A percentile compares a stretch with the other conserved stretches of the same genome.
These are phyloP conservation scores for Oopsacas minuta DNA, from an alignment of 37 sponge, comb jelly and placozoan species.

Conservation along the genomic window DNA sequence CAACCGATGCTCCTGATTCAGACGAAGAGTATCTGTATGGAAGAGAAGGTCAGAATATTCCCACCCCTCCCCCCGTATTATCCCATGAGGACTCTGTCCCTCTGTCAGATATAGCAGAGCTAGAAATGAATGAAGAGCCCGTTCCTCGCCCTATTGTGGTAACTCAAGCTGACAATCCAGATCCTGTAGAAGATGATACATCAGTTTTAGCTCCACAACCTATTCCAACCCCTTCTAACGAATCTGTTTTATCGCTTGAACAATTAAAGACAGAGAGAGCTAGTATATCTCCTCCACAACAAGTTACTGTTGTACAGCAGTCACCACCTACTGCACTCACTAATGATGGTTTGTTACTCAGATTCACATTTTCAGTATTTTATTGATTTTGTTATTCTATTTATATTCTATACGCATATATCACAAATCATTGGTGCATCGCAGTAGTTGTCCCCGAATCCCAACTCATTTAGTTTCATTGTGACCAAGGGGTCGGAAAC, in stretches of 20 bases:
- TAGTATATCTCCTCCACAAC: background rate
- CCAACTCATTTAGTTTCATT: no score
- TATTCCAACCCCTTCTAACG: background rate
- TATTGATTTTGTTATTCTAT: no score
- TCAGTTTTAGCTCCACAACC: background rate
- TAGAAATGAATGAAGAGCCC: background rate
- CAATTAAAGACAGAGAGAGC: background rate
- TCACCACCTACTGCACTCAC: background rate
- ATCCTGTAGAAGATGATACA: no score
- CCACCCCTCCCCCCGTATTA: background rate
- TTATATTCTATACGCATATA: no score
- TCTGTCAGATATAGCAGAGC: background rate
- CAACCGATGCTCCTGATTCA: background rate
- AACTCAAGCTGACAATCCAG: background rate
- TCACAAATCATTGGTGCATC: no score
- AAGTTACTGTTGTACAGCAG: background rate
- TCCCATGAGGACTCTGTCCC: background rate
- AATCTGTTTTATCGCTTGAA: background rate
- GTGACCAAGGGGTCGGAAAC: no score
- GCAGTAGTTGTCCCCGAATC: no score
- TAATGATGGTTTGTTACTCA: background rate
- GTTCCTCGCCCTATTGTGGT: background rate
- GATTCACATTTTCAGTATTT: no score
- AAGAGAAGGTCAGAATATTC: background rate
- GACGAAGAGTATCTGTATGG: constrained; percentile 2